These are phyloP conservation scores for Drosophila pseudoobscura DNA, from an alignment of 1,140 invertebrate genomes.

Conservation along the genomic window DNA sequence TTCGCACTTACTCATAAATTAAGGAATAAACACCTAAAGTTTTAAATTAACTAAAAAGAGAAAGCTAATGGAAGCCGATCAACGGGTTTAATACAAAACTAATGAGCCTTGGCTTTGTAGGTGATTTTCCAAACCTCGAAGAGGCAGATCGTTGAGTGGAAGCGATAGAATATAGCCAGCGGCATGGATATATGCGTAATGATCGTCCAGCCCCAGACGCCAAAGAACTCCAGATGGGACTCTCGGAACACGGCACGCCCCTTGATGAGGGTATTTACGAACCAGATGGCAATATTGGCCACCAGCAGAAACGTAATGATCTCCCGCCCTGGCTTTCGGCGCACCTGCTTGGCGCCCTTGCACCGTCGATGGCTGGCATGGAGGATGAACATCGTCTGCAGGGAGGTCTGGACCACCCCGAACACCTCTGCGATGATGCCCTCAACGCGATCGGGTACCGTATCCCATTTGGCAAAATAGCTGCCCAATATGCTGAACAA, in stretches of 20 bases:
- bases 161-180: conserved; percentile 93
- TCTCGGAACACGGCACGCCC: conserved; percentile 91
- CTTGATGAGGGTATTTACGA: conserved; percentile 93
- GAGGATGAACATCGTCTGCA: conserved; percentile 92
- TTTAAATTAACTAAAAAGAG: conserved; percentile 18
- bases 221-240: conserved; percentile 91
- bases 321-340: conserved; percentile 91
- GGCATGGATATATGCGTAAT: conserved; percentile 94
- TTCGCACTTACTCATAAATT: conserved; percentile 35
- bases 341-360: conserved; percentile 85
- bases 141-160: conserved; percentile 97
- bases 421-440: conserved; percentile 86
- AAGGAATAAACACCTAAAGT: background rate
- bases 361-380: conserved; percentile 91
- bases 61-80: conserved; percentile 6
- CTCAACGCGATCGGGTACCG: conserved; percentile 84
- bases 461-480: conserved; percentile 87
- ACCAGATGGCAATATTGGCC: conserved; percentile 94
- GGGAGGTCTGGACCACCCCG: conserved; percentile 88
- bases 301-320: conserved; percentile 93
- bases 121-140: conserved; percentile 98
- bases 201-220: conserved; percentile 93
- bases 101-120: conserved; percentile 87
- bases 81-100: background rate
- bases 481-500: conserved; percentile 93